Base-by-base conservation (phyloP, 2,113 vertebrate genomes). In the Mandrillus leucophaeus region DNA sequence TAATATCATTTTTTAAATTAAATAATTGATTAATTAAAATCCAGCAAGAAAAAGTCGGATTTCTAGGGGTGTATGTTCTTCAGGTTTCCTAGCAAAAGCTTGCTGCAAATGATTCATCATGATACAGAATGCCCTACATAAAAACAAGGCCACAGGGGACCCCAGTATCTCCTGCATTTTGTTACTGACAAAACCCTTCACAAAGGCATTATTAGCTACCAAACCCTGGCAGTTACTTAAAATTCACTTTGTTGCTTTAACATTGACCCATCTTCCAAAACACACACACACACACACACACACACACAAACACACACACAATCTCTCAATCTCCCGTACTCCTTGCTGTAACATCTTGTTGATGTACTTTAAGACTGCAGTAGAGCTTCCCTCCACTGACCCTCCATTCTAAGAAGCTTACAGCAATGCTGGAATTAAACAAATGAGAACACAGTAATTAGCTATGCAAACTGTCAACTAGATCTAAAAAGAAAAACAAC, bases 381-480 rank as follows among this genome's bases (percentile, higher is more conserved):
- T 92, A 92, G 55, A 40, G 25, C 96, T 55, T 73, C 50, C 13
- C 70, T 66, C 45, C 91, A 75, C 88, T 83, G 20, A 17, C 38
- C 2, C 30, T 43, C 48, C 45, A 64, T 88, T 52, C 16, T 48
- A 73, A 88, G 87, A 68, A 91, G 55, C 75, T 91, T 25, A 2
- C 48, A 98, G 95, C 76, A 81, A 90, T 0, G 0, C 70, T 90
- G 92, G 94, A 98, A 98, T 98, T 98, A 97, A 97, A 97, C 90
- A 92, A 97, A 86, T 3, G 94, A 86, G 89, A 97, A 95, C 90
- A 96, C 76, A 97, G 73, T 96, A 98, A 75, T 98, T 98, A 95
- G 92, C 97, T 75, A 96, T 86, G 97, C 89, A 98, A 99, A 98
- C 97, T 96, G 93, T 43, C 96, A 96, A 97, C 90, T 94, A 88